Percentiles rank a stretch among this genome's conserved stretches.
phyloP scores from a whole-genome alignment of 2,888 invertebrate genomes.

The Mythimna ferrago region DNA sequence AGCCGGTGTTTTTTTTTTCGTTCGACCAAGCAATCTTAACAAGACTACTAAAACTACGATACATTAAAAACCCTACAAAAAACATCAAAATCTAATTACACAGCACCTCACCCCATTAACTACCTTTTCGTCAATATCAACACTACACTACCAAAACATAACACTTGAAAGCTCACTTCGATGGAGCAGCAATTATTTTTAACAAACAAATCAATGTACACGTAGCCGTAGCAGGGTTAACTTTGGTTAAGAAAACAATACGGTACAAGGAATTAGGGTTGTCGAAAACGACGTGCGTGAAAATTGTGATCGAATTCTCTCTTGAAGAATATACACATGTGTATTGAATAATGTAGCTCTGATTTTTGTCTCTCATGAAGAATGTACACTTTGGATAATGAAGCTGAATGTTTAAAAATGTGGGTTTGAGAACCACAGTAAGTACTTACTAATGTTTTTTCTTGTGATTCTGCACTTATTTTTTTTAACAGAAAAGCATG shows the following conservation, averaged over 20 bases:
- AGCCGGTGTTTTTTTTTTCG: no score
- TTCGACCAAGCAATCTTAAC: no score
- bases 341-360: slow-evolving; percentile 13
- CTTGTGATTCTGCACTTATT: no score
- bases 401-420: no score
- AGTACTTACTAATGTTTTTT: no score
- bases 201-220: slow-evolving; percentile 67
- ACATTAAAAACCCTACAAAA: not conserved
- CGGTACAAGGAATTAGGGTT: slow-evolving; percentile 57
- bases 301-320: slow-evolving; percentile 15
- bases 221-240: slow-evolving; percentile 62
- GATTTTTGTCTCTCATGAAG: not conserved
- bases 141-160: slow-evolving; percentile 48
- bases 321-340: not conserved
- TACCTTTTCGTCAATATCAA: slow-evolving; percentile 47
- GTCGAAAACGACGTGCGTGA: slow-evolving; percentile 20
- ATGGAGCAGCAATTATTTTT: slow-evolving; percentile 65
- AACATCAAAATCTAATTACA: slow-evolving; percentile 55
- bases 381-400: slow-evolving; percentile 3
- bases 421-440: no score
- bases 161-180: slow-evolving; percentile 47
- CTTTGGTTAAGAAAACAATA: slow-evolving; percentile 68
- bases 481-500: no score
- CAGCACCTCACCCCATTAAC: slow-evolving; percentile 42
- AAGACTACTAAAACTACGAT: no score